These are phyloP conservation scores for Digitonthophagus gazella DNA, from an alignment of 2,888 invertebrate species.

Conservation along the genomic window DNA sequence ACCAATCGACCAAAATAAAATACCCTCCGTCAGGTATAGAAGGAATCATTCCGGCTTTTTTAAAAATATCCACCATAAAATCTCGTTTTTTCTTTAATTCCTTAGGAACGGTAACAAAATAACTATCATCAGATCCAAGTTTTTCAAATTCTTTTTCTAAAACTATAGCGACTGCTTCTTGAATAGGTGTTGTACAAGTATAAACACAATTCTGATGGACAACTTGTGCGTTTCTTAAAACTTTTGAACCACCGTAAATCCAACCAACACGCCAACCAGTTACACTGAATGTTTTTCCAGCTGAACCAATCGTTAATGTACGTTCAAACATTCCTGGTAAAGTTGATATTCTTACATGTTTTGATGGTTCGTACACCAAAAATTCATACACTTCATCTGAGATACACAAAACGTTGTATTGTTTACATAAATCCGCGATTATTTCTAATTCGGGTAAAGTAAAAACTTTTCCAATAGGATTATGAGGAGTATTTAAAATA, in stretches of 20 bases:
- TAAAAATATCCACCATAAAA: slow-evolving; percentile 69
- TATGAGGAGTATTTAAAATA: slow-evolving; percentile 94
- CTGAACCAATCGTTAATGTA: slow-evolving; percentile 94
- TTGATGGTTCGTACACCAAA: slow-evolving; percentile 79
- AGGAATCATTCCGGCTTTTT: slow-evolving; percentile 81
- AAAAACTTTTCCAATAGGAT: slow-evolving; percentile 93
- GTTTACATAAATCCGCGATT: slow-evolving; percentile 86
- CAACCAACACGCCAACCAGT: slow-evolving; percentile 98
- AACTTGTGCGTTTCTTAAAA: slow-evolving; percentile 77
- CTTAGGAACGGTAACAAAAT: slow-evolving; percentile 71
- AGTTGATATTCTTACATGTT: slow-evolving; percentile 88
- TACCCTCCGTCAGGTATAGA: slow-evolving; percentile 95
- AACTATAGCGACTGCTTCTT: slow-evolving; percentile 87
- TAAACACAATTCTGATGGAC: slow-evolving; percentile 94
- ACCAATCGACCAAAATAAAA: slow-evolving; percentile 94
- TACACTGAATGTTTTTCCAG: slow-evolving; percentile 97
- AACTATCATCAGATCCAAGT: slow-evolving; percentile 72
- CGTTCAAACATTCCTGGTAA: slow-evolving; percentile 97
- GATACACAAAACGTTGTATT: slow-evolving; percentile 86
- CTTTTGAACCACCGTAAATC: slow-evolving; percentile 84
- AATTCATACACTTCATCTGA: slow-evolving; percentile 99
- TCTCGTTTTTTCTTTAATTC: slow-evolving; percentile 79
- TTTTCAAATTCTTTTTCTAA: slow-evolving; percentile 81
- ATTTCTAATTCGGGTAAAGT: slow-evolving; percentile 64
- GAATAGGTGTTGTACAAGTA: slow-evolving; percentile 84